Base-by-base conservation (phyloP, 2,113 vertebrate genomes). In the Hiodon alosoides region DNA sequence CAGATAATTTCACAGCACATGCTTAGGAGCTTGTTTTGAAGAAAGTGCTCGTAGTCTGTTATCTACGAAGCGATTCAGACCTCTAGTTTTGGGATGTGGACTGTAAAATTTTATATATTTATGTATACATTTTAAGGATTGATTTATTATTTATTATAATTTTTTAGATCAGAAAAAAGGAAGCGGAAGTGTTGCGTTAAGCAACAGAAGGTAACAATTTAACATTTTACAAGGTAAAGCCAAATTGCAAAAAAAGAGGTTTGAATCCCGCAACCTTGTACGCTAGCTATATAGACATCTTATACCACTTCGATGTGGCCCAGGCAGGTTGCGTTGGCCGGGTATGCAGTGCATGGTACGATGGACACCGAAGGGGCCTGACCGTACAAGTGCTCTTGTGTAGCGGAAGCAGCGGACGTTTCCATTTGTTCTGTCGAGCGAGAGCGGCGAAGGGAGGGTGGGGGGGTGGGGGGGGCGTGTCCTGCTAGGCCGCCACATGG, bases 401-500 rank as follows among this genome's bases (percentile, higher is more conserved):
- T 81, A 86, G 31, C 31, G 31, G 31, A 31, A 2, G 31, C 31
- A 31, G 31, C 31, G 31, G 31, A 31, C 31, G 31, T 31, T 31
- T 31, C 31, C 31, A 31, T 31, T 31, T 31, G 31, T 31, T 52
- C 13, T 52, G 48, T 52, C 2, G 66, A 13, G 14, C 2, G 66
- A 50, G 48, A 5, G 13, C 13, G 50, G 66, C 50, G 61, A 64
- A 3, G 16, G 4, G 0, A 67, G 31, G 2, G 64, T 46, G 4
- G 48, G 10, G 48, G 31, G 2, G 10, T 50, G 17, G 54, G 5
- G 81, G 87, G 78, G 70, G 87, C 80, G 59, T 86, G 86, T 87
- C 82, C 87, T 82, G 87, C 90, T 93, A 99, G 11, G 95, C 95
- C 82, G 97, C 97, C 87, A 99, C 97, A 0, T 99, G 97, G 87